phyloP scores from a whole-genome alignment of 2,888 invertebrate genomes.

The Limnephilus lunatus region DNA sequence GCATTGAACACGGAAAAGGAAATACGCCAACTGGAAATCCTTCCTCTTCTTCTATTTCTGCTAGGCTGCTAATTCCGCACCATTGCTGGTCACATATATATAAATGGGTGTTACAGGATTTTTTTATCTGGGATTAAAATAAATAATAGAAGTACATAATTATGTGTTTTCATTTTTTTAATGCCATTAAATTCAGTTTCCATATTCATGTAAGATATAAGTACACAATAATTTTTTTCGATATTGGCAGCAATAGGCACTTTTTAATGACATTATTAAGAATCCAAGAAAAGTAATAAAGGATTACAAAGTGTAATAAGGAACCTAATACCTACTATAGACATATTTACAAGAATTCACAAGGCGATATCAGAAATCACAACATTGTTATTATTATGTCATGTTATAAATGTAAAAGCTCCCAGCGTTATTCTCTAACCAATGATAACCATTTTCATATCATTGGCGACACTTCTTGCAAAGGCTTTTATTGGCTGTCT shows the following conservation, averaged over 20 bases:
- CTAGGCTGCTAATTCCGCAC: too few species aligned
- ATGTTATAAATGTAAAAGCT: background rate
- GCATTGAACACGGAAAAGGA: too few species aligned
- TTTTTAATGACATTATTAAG: background rate
- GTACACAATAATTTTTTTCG: background rate
- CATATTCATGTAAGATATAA: background rate
- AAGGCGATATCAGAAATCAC: background rate
- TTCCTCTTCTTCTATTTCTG: too few species aligned
- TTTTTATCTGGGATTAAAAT: background rate
- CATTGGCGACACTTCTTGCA: background rate
- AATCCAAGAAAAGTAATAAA: background rate
- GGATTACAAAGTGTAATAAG: background rate
- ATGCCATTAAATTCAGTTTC: background rate
- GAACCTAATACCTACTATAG: background rate
- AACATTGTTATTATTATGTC: background rate
- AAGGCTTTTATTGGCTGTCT: background rate
- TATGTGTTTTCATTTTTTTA: background rate
- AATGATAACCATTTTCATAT: background rate
- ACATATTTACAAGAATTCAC: background rate
- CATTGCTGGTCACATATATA: too few species aligned
- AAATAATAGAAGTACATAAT: background rate
- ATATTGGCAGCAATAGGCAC: background rate
- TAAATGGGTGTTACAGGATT: too few species aligned
- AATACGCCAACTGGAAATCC: too few species aligned
- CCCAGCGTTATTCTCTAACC: background rate